Evolutionary conservation across 2,888 invertebrate genomes (phyloP), one percentile per base, ranked within the genome.

Genomic region (Gerosis bhagava): DNA sequence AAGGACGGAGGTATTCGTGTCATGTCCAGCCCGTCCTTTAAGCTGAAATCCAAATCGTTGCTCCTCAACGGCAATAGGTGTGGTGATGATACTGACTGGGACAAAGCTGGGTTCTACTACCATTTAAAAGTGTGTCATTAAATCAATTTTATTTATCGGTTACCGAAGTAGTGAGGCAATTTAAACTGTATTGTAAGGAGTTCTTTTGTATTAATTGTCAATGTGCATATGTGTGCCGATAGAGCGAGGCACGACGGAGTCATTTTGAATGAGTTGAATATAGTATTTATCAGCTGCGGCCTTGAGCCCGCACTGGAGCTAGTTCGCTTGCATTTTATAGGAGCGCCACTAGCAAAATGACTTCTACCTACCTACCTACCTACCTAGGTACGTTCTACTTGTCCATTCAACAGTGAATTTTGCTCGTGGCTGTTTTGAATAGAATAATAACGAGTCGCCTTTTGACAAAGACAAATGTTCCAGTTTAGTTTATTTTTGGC

Each of bases 281-380:
- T 47, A 47, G 63, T 70, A 73, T 77, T 79, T 79, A 80, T 76
- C 76, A 72, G 70, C 48, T 47, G 40, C 65, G 70, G 63, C 87
- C 86, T 86, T 86, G 84, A 63, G 52, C 45, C 31, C 21, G 66
- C 73, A 72, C 66, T 72, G 78, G 73, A 79, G 76, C 80, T 66
- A 77, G 83, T 80, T 66, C 60, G 63, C 68, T 73, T 69, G 63
- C 67, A 60, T 61, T 63, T 57, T 59, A 70, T 67, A 71, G 67
- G 67, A 76, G 68, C 58, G 72, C 65, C 63, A 59, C 62, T 65
- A 61, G 62, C 64, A 58, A 63, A 65, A 50, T 61, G 57, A 50
- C n/a, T n/a, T n/a, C n/a, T n/a, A n/a, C n/a, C n/a, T n/a, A n/a
- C n/a, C n/a, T n/a, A 32, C 8, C 31, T 16, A 55, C 54, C 37